Conservation (phyloP, 2,797 vertebrate genomes). For the Chromobotia macracanthus region DNA sequence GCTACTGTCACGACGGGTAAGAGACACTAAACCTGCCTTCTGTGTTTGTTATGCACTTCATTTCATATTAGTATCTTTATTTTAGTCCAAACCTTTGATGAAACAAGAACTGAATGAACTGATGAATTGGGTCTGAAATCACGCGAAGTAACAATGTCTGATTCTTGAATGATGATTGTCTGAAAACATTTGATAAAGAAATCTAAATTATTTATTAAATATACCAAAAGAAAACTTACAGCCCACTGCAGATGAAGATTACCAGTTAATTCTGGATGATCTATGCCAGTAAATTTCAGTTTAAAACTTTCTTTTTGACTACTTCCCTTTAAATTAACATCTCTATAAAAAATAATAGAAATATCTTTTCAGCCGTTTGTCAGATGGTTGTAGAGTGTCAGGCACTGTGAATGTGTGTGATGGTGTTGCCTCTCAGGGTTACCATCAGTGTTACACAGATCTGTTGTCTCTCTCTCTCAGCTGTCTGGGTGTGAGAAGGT, state of each 20-base stretch:
- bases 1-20: constrained; percentile 88
- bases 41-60: not conserved
- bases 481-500: constrained; percentile 92
- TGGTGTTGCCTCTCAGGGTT: constrained; percentile 23
- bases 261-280: not conserved
- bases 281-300: not conserved
- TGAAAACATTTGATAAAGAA: no score
- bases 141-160: no score
- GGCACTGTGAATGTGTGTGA: not conserved
- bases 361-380: not conserved
- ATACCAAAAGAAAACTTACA: no score
- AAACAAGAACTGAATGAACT: no score
- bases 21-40: constrained; percentile 33
- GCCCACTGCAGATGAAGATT: no score
- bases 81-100: no score
- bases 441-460: constrained; percentile 74
- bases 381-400: not conserved
- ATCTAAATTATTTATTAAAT: no score
- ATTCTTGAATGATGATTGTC: no score
- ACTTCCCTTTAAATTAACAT: not conserved
- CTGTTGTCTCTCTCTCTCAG: constrained; percentile 87
- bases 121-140: no score
- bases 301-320: not conserved
- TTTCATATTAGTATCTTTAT: no score
- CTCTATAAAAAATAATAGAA: no score